phyloP scores from a whole-genome alignment of 2,797 vertebrate species.

The Bovichtus diacanthus region DNA sequence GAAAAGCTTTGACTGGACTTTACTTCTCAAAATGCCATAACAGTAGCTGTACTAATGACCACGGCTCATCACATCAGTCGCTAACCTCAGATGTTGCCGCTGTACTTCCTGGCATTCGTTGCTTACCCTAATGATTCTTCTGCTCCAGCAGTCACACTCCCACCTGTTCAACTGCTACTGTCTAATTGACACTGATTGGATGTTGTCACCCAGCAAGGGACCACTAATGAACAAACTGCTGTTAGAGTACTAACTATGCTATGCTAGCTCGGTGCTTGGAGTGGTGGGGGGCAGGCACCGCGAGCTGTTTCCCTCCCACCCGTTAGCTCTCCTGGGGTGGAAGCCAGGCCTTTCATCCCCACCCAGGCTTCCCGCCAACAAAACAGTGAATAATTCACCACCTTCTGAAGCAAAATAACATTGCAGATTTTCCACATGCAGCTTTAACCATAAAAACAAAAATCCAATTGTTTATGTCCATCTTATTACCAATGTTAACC shows the following conservation, averaged over 20 bases:
- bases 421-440: neutral
- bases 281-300: conserved; percentile 49
- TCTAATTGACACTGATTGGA: conserved; percentile 78
- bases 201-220: conserved; percentile 72
- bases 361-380: conserved; percentile 72
- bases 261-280: conserved; percentile 42
- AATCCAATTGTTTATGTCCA: neutral
- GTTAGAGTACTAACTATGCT: conserved; percentile 65
- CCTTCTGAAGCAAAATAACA: conserved; percentile 67
- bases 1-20: too few relatives aligned
- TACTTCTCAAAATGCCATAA: neutral
- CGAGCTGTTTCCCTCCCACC: conserved; percentile 70
- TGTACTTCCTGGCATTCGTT: conserved; percentile 42
- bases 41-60: conserved; percentile 1
- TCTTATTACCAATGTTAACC: neutral
- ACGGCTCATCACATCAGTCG: conserved; percentile 16
- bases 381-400: conserved; percentile 81
- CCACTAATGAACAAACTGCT: conserved; percentile 79
- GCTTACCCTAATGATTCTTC: conserved; percentile 63
- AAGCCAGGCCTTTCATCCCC: conserved; percentile 81
- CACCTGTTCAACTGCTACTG: conserved; percentile 71
- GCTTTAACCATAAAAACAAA: neutral
- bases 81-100: conserved; percentile 40
- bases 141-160: conserved; percentile 56
- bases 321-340: conserved; percentile 46